Percentiles rank a stretch among this genome's conserved stretches.
These are phyloP conservation scores for Aplochiton taeniatus DNA, from an alignment of 2,797 vertebrate genomes.

Conservation along the genomic window DNA sequence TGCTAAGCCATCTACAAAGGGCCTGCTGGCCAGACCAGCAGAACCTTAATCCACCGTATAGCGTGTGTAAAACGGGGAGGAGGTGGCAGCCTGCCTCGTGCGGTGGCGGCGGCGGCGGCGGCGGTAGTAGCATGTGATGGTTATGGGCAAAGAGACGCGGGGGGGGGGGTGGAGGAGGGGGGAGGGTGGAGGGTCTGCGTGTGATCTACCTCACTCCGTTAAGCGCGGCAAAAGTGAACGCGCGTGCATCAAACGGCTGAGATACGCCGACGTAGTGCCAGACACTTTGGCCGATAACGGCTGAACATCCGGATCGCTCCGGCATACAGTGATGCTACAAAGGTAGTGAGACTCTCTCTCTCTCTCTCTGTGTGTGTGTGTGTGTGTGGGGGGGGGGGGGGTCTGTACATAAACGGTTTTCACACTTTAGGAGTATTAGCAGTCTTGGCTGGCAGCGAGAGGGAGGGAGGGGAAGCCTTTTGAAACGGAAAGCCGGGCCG, in stretches of 20 bases:
- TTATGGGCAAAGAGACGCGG: slow-evolving; percentile 35
- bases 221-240: slow-evolving; percentile 82
- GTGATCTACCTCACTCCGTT: slow-evolving; percentile 60
- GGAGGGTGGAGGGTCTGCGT: slow-evolving; percentile 48
- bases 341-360: slow-evolving; percentile 47
- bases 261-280: slow-evolving; percentile 60
- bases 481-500: slow-evolving; percentile 65
- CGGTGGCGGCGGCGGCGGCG: slow-evolving; percentile 57
- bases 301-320: slow-evolving; percentile 67
- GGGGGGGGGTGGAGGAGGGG: slow-evolving; percentile 24
- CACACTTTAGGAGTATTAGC: slow-evolving; percentile 68
- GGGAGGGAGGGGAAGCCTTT: slow-evolving; percentile 64
- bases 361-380: slow-evolving; percentile 24
- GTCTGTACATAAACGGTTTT: slow-evolving; percentile 72
- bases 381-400: slow-evolving; percentile 21
- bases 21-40: slow-evolving; percentile 82
- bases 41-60: slow-evolving; percentile 87
- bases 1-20: slow-evolving; percentile 97
- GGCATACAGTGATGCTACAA: slow-evolving; percentile 51
- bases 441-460: slow-evolving; percentile 50
- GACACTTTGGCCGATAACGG: slow-evolving; percentile 70
- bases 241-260: slow-evolving; percentile 75
- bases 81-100: slow-evolving; percentile 53
- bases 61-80: slow-evolving; percentile 76
- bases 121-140: slow-evolving; percentile 56